Conservation (phyloP, 2,888 invertebrate species). For the Bellardia bayeri region DNA sequence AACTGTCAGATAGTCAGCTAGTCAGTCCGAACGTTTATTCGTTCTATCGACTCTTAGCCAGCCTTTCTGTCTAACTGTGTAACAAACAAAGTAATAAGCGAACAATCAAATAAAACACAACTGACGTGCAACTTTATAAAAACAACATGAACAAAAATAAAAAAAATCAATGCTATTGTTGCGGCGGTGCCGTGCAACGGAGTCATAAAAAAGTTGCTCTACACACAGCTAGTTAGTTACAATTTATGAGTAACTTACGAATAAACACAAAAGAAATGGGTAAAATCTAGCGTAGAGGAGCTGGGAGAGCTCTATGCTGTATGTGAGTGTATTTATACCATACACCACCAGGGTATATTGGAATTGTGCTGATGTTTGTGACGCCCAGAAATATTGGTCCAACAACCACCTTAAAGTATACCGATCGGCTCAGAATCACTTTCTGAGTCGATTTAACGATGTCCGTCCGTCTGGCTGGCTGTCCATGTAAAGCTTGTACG, state of each 20-base stretch:
- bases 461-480: no score
- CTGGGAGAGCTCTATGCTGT: slow-evolving; percentile 35
- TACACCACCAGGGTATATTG: no score
- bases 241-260: slow-evolving; percentile 22
- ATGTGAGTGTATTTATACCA: slow-evolving; percentile 25
- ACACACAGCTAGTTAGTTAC: slow-evolving; percentile 40
- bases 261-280: slow-evolving; percentile 33
- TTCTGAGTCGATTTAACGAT: no score
- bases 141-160: neutral
- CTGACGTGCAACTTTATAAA: slow-evolving; percentile 57
- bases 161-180: slow-evolving; percentile 66
- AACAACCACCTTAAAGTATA: no score
- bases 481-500: no score
- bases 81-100: slow-evolving; percentile 60
- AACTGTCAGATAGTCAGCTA: slow-evolving; percentile 50
- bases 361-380: no score
- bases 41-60: slow-evolving; percentile 1
- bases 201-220: slow-evolving; percentile 67
- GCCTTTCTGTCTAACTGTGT: slow-evolving; percentile 57
- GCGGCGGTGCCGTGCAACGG: slow-evolving; percentile 65
- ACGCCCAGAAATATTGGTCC: no score
- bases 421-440: no score
- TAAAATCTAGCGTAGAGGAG: slow-evolving; percentile 39
- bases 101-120: slow-evolving; percentile 31
- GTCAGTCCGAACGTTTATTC: neutral